A percentile compares a stretch with the other conserved stretches of the same genome.
Evolutionary conservation across 1,140 invertebrate genomes (phyloP).

Genomic region (Neoseiulus cucumeris): DNA sequence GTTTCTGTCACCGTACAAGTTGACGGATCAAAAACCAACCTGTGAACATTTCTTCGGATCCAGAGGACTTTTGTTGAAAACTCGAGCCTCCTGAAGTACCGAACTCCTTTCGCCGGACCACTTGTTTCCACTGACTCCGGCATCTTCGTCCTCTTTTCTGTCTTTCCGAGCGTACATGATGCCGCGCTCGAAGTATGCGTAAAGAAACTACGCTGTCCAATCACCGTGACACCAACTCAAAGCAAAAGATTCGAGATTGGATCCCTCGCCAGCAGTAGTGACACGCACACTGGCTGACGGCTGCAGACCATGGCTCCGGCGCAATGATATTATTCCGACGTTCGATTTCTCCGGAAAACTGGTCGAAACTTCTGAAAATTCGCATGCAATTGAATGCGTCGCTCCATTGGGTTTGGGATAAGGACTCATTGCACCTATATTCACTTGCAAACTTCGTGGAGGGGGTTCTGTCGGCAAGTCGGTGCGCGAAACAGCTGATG

Average conservation of each 20-base stretch:
- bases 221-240: neutral
- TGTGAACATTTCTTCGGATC: slow-evolving; percentile 88
- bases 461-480: too few species aligned
- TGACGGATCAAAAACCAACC: too few species aligned
- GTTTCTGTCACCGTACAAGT: too few species aligned
- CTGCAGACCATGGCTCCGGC: neutral
- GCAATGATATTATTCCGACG: neutral
- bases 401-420: too few species aligned
- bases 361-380: too few species aligned
- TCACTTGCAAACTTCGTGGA: too few species aligned
- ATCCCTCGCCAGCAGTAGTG: neutral
- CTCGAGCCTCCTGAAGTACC: slow-evolving; percentile 47
- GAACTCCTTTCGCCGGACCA: slow-evolving; percentile 27
- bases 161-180: slow-evolving; percentile 6
- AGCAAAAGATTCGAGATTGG: neutral
- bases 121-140: slow-evolving; percentile 32
- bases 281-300: neutral
- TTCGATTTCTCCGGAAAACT: too few species aligned
- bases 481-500: too few species aligned
- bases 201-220: neutral
- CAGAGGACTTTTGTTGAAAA: slow-evolving; percentile 92
- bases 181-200: neutral
- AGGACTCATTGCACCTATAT: too few species aligned
- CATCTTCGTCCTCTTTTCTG: slow-evolving; percentile 21
- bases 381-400: too few species aligned